These are phyloP conservation scores for Drosophila neotestacea DNA, from an alignment of 2,888 invertebrate species.

Conservation along the genomic window DNA sequence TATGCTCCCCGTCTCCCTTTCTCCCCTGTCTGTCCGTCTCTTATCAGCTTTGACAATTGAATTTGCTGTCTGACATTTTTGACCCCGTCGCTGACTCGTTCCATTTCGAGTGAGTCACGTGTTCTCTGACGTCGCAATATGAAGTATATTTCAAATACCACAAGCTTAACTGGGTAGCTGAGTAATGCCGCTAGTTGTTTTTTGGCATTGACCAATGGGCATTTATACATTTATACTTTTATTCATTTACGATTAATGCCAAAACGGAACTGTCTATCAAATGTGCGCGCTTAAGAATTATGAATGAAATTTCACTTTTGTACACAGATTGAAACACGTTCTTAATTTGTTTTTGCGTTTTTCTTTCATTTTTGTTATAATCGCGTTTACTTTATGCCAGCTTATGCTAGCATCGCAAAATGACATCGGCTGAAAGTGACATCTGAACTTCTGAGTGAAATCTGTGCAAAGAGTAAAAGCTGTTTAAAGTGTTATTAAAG, in stretches of 20 bases:
- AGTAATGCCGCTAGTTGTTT: conserved; percentile 8
- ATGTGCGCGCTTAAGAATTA: conserved; percentile 40
- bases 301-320: conserved; percentile 58
- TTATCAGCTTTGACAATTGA: conserved; percentile 45
- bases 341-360: conserved; percentile 23
- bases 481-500: not conserved
- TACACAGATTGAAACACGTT: conserved; percentile 50
- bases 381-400: conserved; percentile 41
- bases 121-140: conserved; percentile 32
- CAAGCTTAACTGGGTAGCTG: conserved; percentile 34
- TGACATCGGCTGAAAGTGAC: conserved; percentile 44
- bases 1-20: conserved; percentile 6
- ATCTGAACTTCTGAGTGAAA: conserved; percentile 28
- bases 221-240: conserved; percentile 10
- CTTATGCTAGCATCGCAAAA: conserved; percentile 30
- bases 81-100: conserved; percentile 19
- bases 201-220: conserved; percentile 47
- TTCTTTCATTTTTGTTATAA: conserved; percentile 1
- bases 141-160: conserved; percentile 18
- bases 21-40: conserved; percentile 11
- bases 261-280: conserved; percentile 26
- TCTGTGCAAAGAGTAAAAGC: conserved; percentile 6
- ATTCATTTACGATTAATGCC: conserved; percentile 36
- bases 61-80: conserved; percentile 36
- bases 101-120: conserved; percentile 40